Conservation (phyloP, 1,140 invertebrate species). For the Brachionus sp. region DNA sequence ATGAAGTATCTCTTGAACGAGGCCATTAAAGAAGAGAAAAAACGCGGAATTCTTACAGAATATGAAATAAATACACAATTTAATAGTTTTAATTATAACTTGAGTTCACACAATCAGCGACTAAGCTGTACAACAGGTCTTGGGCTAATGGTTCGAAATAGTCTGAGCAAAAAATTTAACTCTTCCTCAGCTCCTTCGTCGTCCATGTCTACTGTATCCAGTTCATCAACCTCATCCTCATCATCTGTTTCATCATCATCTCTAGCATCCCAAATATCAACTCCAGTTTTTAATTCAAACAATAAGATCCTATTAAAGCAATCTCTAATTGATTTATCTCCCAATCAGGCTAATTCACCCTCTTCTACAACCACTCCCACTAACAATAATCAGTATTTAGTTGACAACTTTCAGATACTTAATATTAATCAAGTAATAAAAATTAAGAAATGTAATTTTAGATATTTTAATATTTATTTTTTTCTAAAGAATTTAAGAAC, state of each 20-base stretch:
- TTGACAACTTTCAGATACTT: not conserved
- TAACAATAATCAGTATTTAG: slow-evolving; percentile 1
- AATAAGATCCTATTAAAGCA: not conserved
- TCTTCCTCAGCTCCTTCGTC: slow-evolving; percentile 25
- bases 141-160: not conserved
- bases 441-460: not conserved
- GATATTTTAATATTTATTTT: not conserved
- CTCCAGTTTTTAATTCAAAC: not conserved
- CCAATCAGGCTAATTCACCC: not conserved
- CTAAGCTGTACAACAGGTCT: slow-evolving; percentile 20
- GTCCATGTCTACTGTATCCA: slow-evolving; percentile 40
- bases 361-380: not conserved
- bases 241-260: slow-evolving; percentile 26
- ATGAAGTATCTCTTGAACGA: slow-evolving; percentile 88
- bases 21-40: slow-evolving; percentile 66
- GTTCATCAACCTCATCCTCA: slow-evolving; percentile 52
- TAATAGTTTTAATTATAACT: slow-evolving; percentile 37
- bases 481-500: not conserved
- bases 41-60: slow-evolving; percentile 44
- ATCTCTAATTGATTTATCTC: slow-evolving; percentile 11
- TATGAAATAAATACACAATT: slow-evolving; percentile 44
- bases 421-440: not conserved
- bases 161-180: slow-evolving; percentile 40
- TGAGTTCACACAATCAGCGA: not conserved
- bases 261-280: slow-evolving; percentile 11